Base-by-base conservation (phyloP, 2,797 vertebrate genomes). In the Channallabes apus region DNA sequence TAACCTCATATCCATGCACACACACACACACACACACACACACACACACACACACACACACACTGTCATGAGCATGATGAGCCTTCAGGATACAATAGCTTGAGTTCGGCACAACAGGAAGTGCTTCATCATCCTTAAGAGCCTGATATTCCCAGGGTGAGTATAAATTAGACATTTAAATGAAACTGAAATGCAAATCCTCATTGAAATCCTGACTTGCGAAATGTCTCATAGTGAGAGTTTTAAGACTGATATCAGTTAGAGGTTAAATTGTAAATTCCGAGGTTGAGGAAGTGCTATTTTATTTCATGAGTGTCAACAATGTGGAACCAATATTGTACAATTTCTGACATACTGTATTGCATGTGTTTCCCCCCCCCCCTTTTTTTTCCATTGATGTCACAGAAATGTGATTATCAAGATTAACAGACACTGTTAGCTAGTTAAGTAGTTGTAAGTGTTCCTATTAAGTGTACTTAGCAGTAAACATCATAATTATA, bases 51-150 rank as follows among this genome's bases (percentile, higher is more conserved):
- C 69, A 71, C 79, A 83, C n/a, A 76, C 84, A 89, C 72, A 73
- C 80, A 91, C 64, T 54, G 82, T 84, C 85, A 83, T 86, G 61
- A 85, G 77, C 82, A 81, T 82, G 85, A 89, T 61, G 84, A 87
- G 87, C 89, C 88, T 88, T 69, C 59, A 77, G 88, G 87, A 89
- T 69, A 87, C 87, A 87, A 88, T 68, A 79, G 35, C 82, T 71
- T 82, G 54, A 86, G 76, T 65, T 46, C 80, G 64, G 68, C 38
- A 83, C 85, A 80, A 82, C 79, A 89, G 84, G 87, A 90, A 89
- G 84, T 82, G 92, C 92, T 91, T 92, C 86, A 93, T 90, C 90
- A 82, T 86, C 41, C 61, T 64, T 82, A 65, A 56, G 71, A 79
- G 85, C 69, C 85, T 65, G 79, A 82, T 73, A 73, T 78, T 83